Conservation (phyloP, 2,113 vertebrate genomes). For the Festucalex cinctus region DNA sequence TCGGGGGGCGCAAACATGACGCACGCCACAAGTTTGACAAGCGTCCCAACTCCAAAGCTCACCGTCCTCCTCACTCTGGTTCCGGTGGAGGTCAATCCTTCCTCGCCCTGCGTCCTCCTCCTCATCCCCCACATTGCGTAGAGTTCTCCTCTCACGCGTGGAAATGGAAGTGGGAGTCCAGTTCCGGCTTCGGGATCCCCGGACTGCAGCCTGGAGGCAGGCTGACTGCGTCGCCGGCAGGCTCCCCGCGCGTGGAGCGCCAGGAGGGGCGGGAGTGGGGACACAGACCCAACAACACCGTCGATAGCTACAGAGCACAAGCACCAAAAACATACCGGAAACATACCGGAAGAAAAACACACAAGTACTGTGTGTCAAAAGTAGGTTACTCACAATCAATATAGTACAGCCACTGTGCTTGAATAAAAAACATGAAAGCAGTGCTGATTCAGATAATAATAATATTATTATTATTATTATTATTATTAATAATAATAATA, state of each 20-base stretch:
- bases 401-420: no score
- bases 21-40: constrained; percentile 36
- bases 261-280: not conserved
- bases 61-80: constrained; percentile 34
- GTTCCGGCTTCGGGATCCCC: not conserved
- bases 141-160: not conserved
- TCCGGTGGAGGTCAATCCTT: not conserved
- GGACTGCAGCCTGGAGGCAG: not conserved
- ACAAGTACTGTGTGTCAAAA: not conserved
- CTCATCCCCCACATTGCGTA: not conserved
- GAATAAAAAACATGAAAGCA: no score
- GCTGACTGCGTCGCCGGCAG: not conserved
- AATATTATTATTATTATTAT: no score
- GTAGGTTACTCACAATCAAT: not conserved
- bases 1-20: constrained; percentile 27
- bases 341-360: not conserved
- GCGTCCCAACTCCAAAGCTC: constrained; percentile 17
- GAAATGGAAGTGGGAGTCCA: not conserved
- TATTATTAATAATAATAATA: no score
- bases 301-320: not conserved
- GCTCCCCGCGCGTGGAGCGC: not conserved
- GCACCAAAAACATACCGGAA: not conserved
- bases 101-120: not conserved
- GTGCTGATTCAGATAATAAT: no score
- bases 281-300: not conserved